Percentiles rank a stretch among this genome's conserved stretches.
phyloP scores from a whole-genome alignment of 2,888 invertebrate genomes.

The Lydus trimaculatus region DNA sequence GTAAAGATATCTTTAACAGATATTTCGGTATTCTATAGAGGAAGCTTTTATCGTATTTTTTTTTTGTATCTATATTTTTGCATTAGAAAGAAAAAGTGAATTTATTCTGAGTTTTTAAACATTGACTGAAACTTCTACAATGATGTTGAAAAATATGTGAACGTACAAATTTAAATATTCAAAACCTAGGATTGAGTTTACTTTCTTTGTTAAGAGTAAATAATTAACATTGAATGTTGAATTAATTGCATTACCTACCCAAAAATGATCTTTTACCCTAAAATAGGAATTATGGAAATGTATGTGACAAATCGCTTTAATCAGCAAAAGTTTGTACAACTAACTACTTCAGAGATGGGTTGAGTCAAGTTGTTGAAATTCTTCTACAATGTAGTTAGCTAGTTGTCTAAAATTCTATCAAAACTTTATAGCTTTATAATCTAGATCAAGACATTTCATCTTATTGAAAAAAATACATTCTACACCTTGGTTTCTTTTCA shows the following conservation, averaged over 20 bases:
- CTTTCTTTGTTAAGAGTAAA: neutral
- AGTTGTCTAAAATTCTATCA: neutral
- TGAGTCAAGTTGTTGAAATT: neutral
- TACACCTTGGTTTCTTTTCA: neutral
- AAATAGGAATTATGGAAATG: neutral
- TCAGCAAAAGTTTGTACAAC: neutral
- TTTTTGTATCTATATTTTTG: too few relatives aligned
- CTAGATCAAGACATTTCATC: neutral
- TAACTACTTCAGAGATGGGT: neutral
- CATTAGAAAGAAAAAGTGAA: too few relatives aligned
- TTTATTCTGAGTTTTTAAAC: too few relatives aligned
- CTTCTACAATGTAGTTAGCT: neutral
- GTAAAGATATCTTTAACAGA: too few relatives aligned
- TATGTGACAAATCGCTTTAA: neutral
- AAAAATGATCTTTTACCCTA: neutral
- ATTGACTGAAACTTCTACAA: too few relatives aligned
- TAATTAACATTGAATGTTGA: neutral
- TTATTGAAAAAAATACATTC: neutral
- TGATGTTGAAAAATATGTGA: too few relatives aligned
- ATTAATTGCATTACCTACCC: neutral
- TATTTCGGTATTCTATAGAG: too few relatives aligned
- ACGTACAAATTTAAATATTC: too few relatives aligned
- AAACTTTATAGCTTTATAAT: neutral
- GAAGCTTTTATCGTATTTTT: too few relatives aligned
- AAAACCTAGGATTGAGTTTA: too few relatives aligned